Evolutionary conservation across 23 tunicate species (phyloP).

Genomic region (Halocynthia aurantium): DNA sequence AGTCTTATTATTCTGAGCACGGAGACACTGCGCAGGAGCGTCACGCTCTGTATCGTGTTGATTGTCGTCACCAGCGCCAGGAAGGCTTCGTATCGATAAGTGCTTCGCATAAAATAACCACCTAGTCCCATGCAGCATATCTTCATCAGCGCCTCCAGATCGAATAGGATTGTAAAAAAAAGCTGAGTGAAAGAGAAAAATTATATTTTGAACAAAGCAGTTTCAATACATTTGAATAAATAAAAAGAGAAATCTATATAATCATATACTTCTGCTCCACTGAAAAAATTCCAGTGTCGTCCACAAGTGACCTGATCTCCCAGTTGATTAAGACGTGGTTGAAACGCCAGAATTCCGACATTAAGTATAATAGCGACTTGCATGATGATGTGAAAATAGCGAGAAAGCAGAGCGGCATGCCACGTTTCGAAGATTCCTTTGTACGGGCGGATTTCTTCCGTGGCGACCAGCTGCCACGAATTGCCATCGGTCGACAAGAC

Average conservation of each 20-base stretch:
- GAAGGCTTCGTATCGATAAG: conserved; percentile 78
- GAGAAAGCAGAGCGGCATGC: conserved; percentile 31
- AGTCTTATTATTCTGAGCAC: conserved; percentile 72
- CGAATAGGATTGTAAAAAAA: conserved; percentile 72
- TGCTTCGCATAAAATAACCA: conserved; percentile 57
- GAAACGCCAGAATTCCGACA: conserved; percentile 63
- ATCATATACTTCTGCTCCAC: conserved; percentile 53
- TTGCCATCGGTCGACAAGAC: conserved; percentile 37
- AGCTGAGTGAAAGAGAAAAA: conserved; percentile 33
- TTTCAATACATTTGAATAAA: background rate
- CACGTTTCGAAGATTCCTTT: conserved; percentile 40
- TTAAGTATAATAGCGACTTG: conserved; percentile 65
- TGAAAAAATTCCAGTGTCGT: conserved; percentile 52
- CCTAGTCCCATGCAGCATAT: conserved; percentile 50
- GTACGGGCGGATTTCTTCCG: conserved; percentile 22
- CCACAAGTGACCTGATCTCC: background rate
- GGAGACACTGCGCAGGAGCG: conserved; percentile 59
- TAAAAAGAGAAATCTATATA: background rate
- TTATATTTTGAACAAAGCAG: background rate
- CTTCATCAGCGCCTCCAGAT: conserved; percentile 78
- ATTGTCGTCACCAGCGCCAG: conserved; percentile 78
- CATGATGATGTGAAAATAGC: conserved; percentile 78
- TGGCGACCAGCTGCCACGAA: conserved; percentile 34
- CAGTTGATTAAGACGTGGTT: conserved; percentile 15
- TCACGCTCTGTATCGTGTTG: conserved; percentile 29